Evolutionary conservation across 2,113 vertebrate species (phyloP), one percentile per base, ranked within the genome.

Genomic region (Lynx canadensis): DNA sequence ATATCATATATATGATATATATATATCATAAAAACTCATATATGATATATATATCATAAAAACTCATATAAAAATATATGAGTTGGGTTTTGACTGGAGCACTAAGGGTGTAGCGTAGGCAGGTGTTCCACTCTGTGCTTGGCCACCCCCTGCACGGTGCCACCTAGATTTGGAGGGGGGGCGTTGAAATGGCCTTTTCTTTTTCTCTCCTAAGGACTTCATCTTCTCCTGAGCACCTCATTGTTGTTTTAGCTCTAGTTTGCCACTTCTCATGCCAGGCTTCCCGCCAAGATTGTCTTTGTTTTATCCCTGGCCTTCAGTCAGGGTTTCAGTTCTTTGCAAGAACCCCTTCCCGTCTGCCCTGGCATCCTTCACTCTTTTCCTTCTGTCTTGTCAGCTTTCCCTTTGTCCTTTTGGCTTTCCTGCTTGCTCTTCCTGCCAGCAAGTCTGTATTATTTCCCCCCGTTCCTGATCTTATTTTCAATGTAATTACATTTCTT

Each of bases 351-450:
- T 97, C 80, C 95, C 38, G 11, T 92, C 95, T 97, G 96, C 41
- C 85, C 66, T 36, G 55, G 71, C 66, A 74, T 81, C 80, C 0
- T 80, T 94, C 92, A 55, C 90, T 82, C 96, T 66, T 78, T 83
- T 86, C 97, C 91, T 98, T 95, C 97, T 93, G 97, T 97, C 96
- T 94, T 52, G 90, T 94, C 95, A 98, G 95, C 87, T 91, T 97
- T 85, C 69, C 74, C 78, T 92, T 96, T 97, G 97, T 95, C 81
- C 92, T 36, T 71, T 52, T 92, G 96, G 96, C 93, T 94, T 97
- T 89, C 90, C 96, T 91, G 38, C 68, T 36, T 12, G 45, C 65
- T 80, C 80, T 96, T 93, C 89, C 93, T 95, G 97, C 96, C 96
- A 95, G 87, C 83, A 66, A 57, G 85, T 81, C 87, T 96, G 89